Evolutionary conservation across 2,888 invertebrate genomes (phyloP).

Genomic region (Venustoraphidia nigricollis): DNA sequence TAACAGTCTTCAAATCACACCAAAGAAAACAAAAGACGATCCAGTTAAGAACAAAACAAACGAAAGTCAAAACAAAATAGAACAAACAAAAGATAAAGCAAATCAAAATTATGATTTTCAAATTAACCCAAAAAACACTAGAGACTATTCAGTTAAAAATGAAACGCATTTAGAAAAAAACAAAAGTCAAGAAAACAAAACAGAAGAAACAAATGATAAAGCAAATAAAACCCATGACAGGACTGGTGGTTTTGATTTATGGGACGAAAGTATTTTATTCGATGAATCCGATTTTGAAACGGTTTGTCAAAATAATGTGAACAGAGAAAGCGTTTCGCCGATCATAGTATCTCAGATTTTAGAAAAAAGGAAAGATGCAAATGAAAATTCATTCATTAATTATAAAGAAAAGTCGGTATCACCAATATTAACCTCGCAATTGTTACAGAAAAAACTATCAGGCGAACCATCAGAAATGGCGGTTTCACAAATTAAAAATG

Average conservation of each 20-base stretch:
- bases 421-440: conserved; percentile 29
- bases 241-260: conserved; percentile 24
- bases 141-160: no score
- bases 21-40: no score
- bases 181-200: no score
- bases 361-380: background rate
- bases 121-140: no score
- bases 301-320: background rate
- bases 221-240: conserved; percentile 23
- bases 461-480: conserved; percentile 13
- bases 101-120: background rate
- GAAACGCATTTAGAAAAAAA: no score
- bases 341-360: background rate
- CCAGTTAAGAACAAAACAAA: no score
- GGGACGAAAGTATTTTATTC: conserved; percentile 32
- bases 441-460: conserved; percentile 21
- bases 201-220: background rate
- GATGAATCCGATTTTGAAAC: conserved; percentile 25
- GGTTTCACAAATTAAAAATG: no score
- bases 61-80: no score
- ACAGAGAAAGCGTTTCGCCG: background rate
- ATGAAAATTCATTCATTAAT: background rate
- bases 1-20: no score
- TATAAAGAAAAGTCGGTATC: conserved; percentile 22
- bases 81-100: background rate